A percentile compares a stretch with the other conserved stretches of the same genome.
Conservation (phyloP, 53 echinoderm and acorn worm species). For the Apostichopus leukothele region DNA sequence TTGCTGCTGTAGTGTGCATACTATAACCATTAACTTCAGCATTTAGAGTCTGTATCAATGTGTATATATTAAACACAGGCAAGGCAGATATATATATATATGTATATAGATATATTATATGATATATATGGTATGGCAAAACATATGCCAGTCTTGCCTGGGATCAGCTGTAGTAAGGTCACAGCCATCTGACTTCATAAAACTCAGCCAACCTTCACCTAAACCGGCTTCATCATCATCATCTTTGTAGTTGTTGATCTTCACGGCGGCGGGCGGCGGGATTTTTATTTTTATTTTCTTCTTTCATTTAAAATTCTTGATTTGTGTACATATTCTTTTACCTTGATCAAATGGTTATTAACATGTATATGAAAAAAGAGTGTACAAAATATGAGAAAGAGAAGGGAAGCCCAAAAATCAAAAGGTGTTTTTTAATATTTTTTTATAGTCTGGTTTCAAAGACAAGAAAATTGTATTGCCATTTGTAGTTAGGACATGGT, state of each 20-base stretch:
- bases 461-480: too few relatives aligned
- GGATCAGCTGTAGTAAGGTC: slow-evolving; percentile 25
- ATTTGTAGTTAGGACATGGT: too few relatives aligned
- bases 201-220: slow-evolving; percentile 27
- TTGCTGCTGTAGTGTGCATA: too few relatives aligned
- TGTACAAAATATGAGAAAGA: too few relatives aligned
- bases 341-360: neutral
- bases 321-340: neutral
- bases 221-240: neutral
- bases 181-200: slow-evolving; percentile 15
- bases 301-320: neutral
- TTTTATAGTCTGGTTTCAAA: too few relatives aligned
- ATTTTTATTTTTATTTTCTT: neutral
- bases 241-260: neutral
- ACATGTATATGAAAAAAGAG: neutral
- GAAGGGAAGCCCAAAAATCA: too few relatives aligned
- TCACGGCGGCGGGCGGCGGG: neutral
- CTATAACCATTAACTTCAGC: neutral
- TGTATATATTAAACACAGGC: neutral
- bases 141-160: slow-evolving; percentile 32
- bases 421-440: too few relatives aligned
- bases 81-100: neutral
- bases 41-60: neutral
- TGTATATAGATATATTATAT: neutral
- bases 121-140: slow-evolving; percentile 9